phyloP scores from a whole-genome alignment of 2,113 vertebrate species.

The Stigmatopora nigra region DNA sequence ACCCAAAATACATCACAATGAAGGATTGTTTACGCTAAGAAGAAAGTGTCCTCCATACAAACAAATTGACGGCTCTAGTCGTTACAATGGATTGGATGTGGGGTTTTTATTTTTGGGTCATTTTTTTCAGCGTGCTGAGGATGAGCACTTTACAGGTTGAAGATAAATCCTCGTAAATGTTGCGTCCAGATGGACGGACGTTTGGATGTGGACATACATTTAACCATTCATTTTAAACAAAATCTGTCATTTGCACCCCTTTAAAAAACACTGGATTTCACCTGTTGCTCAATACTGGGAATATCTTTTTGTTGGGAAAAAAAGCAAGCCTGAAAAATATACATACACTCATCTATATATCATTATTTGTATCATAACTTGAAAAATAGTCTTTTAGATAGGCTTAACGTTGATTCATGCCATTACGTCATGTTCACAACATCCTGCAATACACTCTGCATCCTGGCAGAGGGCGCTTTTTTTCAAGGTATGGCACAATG shows the following conservation, averaged over 20 bases:
- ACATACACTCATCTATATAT: too few species aligned
- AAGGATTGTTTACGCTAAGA: too few species aligned
- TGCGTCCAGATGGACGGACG: neutral
- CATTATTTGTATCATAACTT: too few species aligned
- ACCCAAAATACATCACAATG: neutral
- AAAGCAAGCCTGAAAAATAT: neutral
- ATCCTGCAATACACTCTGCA: neutral
- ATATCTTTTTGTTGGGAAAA: neutral
- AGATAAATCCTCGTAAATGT: conserved; percentile 6
- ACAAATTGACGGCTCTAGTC: too few species aligned
- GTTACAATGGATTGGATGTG: too few species aligned
- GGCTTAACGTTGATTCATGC: neutral
- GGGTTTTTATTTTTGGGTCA: neutral
- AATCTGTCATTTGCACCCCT: neutral
- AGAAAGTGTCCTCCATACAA: too few species aligned
- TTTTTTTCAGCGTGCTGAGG: conserved; percentile 18
- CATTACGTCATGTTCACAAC: neutral
- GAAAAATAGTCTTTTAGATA: neutral
- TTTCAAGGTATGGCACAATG: neutral
- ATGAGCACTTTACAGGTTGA: conserved; percentile 35
- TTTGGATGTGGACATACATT: neutral
- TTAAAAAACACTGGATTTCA: too few species aligned
- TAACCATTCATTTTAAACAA: neutral
- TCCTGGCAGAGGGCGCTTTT: conserved; percentile 1
- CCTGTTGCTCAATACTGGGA: too few species aligned